phyloP scores from a whole-genome alignment of 2,888 invertebrate genomes.

The Odontomyia ornata region DNA sequence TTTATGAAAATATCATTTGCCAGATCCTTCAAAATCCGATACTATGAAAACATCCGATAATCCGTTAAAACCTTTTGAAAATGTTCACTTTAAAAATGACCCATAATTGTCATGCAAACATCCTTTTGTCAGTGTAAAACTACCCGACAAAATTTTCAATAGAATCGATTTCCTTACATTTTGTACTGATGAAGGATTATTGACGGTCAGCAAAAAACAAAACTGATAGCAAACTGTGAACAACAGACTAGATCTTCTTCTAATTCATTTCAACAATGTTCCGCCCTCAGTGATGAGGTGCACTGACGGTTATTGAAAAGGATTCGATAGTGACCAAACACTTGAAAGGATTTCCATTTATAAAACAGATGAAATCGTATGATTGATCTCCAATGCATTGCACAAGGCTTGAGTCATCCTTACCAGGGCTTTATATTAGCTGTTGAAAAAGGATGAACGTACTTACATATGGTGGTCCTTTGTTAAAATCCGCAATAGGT shows the following conservation, averaged over 20 bases:
- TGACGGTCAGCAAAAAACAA: too few relatives aligned
- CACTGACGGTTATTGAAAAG: not conserved
- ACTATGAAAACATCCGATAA: conserved; percentile 18
- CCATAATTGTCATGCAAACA: conserved; percentile 39
- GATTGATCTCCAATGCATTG: not conserved
- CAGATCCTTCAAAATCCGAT: not conserved
- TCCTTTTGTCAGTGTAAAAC: conserved; percentile 16
- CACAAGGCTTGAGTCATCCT: conserved; percentile 40
- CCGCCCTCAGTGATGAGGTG: too few relatives aligned
- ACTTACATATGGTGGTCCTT: conserved; percentile 3
- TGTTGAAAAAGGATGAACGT: conserved; percentile 16
- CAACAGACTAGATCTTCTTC: too few relatives aligned
- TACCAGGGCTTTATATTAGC: conserved; percentile 6
- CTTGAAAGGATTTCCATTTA: conserved; percentile 2
- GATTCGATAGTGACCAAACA: conserved; percentile 19
- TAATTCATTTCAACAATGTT: too few relatives aligned
- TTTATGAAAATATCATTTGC: not conserved
- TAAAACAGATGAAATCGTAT: not conserved
- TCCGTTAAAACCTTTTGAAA: conserved; percentile 25
- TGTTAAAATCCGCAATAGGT: not conserved
- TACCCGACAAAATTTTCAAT: not conserved
- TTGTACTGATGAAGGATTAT: too few relatives aligned
- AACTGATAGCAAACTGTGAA: too few relatives aligned
- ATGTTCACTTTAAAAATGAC: conserved; percentile 5
- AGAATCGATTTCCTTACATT: too few relatives aligned